Evolutionary conservation across 2,113 vertebrate species (phyloP), one percentile per base, ranked within the genome.

Genomic region (Notothenia coriiceps): DNA sequence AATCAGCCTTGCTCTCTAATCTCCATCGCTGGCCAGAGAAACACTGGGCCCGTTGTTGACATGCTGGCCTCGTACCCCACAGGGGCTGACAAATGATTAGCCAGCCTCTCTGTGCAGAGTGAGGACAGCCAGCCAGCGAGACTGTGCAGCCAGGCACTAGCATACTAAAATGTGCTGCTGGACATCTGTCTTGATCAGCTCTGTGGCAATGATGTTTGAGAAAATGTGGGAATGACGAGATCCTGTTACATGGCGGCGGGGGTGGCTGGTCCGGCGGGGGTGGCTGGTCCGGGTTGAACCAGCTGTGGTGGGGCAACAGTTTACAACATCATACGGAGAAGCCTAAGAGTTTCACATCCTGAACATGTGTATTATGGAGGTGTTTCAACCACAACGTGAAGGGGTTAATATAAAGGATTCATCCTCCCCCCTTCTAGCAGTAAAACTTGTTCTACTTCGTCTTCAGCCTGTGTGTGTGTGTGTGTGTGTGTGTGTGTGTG

Each of bases 401-500:
- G 7, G 91, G 88, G 93, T 93, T 94, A 94, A 93, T 40, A 89
- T 81, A 83, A 90, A 91, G 79, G 79, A 91, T 89, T 84, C 77
- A 89, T 90, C 92, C 88, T 91, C 74, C 89, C 90, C 90, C 90
- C 86, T 89, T 87, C 67, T 86, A 91, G 93, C 91, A 83, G 94
- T 87, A 93, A 90, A 92, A 95, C 95, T 93, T 78, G 95, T 95
- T 96, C 91, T 93, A 91, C 94, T 89, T 93, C 75, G 85, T 92
- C 88, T 89, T 82, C 51, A 67, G 70, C 55, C 75, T 87, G 82
- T 84, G 84, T 87, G 81, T 89, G 74, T 87, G 79, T 61, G 77
- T 72, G 59, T 77, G 66, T 64, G 43, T 67, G 67, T 78, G 78
- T 60, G 50, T 87, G 52, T 79, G 74, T 66, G 74, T 86, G 67